Base-by-base conservation (phyloP, 2,888 invertebrate genomes). In the Plutella xylostella region DNA sequence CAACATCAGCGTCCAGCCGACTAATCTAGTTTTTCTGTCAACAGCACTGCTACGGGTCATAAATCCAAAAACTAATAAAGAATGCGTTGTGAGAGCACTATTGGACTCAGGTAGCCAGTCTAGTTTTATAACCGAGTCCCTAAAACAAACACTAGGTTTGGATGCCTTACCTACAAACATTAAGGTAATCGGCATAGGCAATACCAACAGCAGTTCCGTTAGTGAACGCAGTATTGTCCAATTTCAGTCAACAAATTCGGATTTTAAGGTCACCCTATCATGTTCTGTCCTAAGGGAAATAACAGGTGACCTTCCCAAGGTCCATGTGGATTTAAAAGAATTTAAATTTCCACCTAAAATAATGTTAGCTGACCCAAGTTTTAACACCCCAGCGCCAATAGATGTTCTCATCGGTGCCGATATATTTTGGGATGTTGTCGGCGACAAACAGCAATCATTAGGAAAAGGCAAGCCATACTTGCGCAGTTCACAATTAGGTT, bases 71-170 rank as follows among this genome's bases (percentile, higher is more conserved):
- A 52, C 44, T n/a, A 43, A 48, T 12, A 9, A 50, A 38, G 12
- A 14, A 11, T 40, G 30, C 28, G 34, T 17, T 7, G 42, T 50
- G 12, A 31, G 48, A 3, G 47, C 45, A n/a, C 21, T 53, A n/a
- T 40, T 53, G 3, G 49, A 49, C 33, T 47, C 47, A 11, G 47
- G 48, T 6, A 49, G 51, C 25, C 48, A 51, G 17, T 48, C 49
- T 14, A 35, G 9, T 35, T 35, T 18, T 17, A 35, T 35, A 18
- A 35, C 35, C 9, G 35, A 17, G 17, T 35, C 35, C 5, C 35
- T 35, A 35, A 35, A 35, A 35, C 1, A 35, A 9, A 35, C 17
- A 35, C 17, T 35, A 35, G 5, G 9, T 4, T 35, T 35, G 18
- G 18, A 35, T 5, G 17, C 35, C 6, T 2, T 11, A 9, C 17